Evolutionary conservation across 2,888 invertebrate genomes (phyloP).

Genomic region (Cataglyphis rosenhaueri): DNA sequence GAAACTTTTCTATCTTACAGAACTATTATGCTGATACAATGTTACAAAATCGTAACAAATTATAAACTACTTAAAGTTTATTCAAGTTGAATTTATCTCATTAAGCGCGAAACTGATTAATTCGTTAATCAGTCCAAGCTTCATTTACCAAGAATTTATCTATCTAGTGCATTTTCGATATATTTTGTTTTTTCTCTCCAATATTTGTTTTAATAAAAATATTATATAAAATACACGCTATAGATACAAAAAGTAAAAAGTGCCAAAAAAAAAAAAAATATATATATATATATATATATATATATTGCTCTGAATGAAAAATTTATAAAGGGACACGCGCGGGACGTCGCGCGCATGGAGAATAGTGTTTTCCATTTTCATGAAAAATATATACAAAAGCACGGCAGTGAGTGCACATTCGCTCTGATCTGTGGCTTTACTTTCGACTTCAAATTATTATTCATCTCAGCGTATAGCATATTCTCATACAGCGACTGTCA

Average conservation of each 20-base stretch:
- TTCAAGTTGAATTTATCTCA: not conserved
- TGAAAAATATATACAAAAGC: conserved; percentile 27
- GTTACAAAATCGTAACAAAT: not conserved
- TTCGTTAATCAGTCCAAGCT: not conserved
- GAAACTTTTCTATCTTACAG: not conserved
- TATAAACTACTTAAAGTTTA: conserved; percentile 1
- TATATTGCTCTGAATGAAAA: conserved; percentile 39
- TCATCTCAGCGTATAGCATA: not conserved
- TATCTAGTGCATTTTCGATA: not conserved
- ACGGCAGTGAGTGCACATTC: conserved; percentile 14
- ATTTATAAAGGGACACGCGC: conserved; percentile 29
- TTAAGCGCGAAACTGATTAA: not conserved
- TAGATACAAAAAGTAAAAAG: not conserved
- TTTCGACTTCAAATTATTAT: conserved; percentile 46
- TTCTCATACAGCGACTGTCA: not conserved
- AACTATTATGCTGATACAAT: conserved; percentile 1
- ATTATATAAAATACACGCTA: conserved; percentile 29
- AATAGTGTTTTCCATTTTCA: conserved; percentile 43
- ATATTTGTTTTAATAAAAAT: conserved; percentile 30
- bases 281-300: not conserved
- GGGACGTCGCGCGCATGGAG: not conserved
- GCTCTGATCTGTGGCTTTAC: not conserved
- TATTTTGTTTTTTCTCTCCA: not conserved
- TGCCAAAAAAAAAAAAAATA: not conserved
- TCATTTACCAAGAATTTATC: conserved; percentile 14